These are phyloP conservation scores for Minunthozetes semirufus DNA, from an alignment of 2,888 invertebrate species.

Conservation along the genomic window DNA sequence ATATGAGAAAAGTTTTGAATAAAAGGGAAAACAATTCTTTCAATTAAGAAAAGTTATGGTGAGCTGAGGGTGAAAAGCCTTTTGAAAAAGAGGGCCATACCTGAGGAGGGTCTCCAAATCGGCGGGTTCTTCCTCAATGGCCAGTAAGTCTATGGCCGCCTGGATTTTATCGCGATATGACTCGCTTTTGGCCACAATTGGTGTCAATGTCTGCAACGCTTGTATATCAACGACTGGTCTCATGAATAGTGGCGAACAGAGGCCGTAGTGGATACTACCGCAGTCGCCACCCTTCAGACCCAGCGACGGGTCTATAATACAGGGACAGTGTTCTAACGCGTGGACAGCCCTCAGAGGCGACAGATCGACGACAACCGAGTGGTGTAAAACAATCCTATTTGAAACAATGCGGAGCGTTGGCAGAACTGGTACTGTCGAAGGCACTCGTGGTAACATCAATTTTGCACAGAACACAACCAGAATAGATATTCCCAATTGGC, in stretches of 20 bases:
- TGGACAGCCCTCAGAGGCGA: constrained; percentile 40
- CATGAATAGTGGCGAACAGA: constrained; percentile 41
- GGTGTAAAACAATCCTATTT: neutral
- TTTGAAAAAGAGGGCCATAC: neutral
- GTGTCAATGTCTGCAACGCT: neutral
- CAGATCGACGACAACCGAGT: constrained; percentile 38
- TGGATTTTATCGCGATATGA: constrained; percentile 32
- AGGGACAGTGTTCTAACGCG: constrained; percentile 42
- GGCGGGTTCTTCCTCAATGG: constrained; percentile 57
- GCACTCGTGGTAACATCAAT: neutral
- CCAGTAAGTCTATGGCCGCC: constrained; percentile 39
- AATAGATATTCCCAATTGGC: no score
- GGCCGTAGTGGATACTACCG: constrained; percentile 41
- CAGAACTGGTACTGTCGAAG: neutral
- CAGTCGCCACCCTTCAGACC: constrained; percentile 39
- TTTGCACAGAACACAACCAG: no score
- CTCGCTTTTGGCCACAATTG: constrained; percentile 31
- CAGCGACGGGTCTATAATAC: constrained; percentile 40
- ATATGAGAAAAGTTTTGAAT: no score
- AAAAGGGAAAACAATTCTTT: no score
- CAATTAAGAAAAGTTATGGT: no score
- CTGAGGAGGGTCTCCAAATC: constrained; percentile 53
- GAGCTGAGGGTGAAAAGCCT: no score
- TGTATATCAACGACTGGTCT: neutral
- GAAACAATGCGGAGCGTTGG: neutral